Evolutionary conservation across 2,888 invertebrate genomes (phyloP).

Genomic region (Athetis lepigone): DNA sequence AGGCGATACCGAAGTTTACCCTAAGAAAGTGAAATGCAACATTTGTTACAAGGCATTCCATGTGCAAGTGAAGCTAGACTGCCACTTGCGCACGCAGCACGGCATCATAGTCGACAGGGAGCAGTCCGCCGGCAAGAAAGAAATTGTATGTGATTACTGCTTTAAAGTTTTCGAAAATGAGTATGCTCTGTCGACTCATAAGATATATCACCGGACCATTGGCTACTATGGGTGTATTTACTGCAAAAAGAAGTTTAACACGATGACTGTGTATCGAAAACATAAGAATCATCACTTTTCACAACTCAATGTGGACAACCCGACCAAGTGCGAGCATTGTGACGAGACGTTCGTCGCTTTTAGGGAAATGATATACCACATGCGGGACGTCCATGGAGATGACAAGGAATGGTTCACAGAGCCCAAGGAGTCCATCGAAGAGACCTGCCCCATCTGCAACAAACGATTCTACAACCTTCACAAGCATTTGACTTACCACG

Average conservation of each 20-base stretch:
- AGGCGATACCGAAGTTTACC: conserved; percentile 83
- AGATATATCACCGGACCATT: conserved; percentile 84
- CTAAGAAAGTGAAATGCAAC: conserved; percentile 84
- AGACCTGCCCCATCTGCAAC: conserved; percentile 84
- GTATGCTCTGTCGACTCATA: conserved; percentile 81
- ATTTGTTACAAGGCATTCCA: conserved; percentile 88
- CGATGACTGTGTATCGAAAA: conserved; percentile 84
- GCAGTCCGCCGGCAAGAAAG: conserved; percentile 73
- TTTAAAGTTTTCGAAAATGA: conserved; percentile 86
- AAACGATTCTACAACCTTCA: conserved; percentile 86
- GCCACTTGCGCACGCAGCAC: conserved; percentile 85
- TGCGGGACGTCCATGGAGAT: conserved; percentile 85
- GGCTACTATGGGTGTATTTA: conserved; percentile 87
- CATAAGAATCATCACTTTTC: conserved; percentile 88
- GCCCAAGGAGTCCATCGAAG: conserved; percentile 84
- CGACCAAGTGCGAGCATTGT: conserved; percentile 86
- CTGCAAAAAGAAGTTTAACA: conserved; percentile 88
- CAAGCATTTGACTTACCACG: conserved; percentile 84
- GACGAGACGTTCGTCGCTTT: conserved; percentile 90
- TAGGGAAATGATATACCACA: conserved; percentile 88
- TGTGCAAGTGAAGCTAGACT: conserved; percentile 86
- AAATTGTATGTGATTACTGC: conserved; percentile 86
- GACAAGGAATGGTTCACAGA: conserved; percentile 86
- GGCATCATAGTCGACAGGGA: conserved; percentile 74
- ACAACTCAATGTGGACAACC: conserved; percentile 84